Conservation (phyloP, 2,797 vertebrate species). For the Telmatherina bonti region DNA sequence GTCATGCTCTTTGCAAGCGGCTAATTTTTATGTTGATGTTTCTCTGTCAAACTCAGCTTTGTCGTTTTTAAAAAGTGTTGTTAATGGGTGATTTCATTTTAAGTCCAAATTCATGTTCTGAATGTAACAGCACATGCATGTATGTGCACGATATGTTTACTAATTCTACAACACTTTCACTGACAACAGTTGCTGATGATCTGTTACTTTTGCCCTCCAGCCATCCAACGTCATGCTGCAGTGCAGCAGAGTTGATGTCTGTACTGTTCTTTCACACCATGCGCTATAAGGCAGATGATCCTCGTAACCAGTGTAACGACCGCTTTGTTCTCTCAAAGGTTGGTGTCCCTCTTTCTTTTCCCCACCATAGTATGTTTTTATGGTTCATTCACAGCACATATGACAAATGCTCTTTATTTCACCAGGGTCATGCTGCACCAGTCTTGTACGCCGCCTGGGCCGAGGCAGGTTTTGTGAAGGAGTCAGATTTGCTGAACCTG, state of each 20-base stretch:
- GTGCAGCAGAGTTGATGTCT: conserved; percentile 90
- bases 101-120: neutral
- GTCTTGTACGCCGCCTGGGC: conserved; percentile 87
- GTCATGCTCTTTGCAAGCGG: neutral
- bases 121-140: conserved; percentile 47
- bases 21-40: neutral
- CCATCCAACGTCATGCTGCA: conserved; percentile 91
- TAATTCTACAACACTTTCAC: neutral
- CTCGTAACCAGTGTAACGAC: conserved; percentile 87
- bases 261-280: conserved; percentile 92
- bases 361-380: no score
- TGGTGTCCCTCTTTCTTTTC: neutral
- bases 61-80: neutral
- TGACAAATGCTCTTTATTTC: neutral
- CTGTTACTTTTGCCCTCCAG: conserved; percentile 66
- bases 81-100: neutral
- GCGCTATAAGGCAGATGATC: conserved; percentile 87
- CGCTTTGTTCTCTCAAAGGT: conserved; percentile 92
- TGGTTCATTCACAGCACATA: accelerated
- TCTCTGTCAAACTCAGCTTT: conserved; percentile 15
- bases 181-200: conserved; percentile 42
- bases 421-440: conserved; percentile 84
- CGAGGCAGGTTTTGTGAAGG: conserved; percentile 83
- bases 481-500: conserved; percentile 83
- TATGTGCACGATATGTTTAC: conserved; percentile 17